Percentiles rank a stretch among this genome's conserved stretches.
Evolutionary conservation across 2,113 vertebrate species (phyloP).

Genomic region (Solea solea): DNA sequence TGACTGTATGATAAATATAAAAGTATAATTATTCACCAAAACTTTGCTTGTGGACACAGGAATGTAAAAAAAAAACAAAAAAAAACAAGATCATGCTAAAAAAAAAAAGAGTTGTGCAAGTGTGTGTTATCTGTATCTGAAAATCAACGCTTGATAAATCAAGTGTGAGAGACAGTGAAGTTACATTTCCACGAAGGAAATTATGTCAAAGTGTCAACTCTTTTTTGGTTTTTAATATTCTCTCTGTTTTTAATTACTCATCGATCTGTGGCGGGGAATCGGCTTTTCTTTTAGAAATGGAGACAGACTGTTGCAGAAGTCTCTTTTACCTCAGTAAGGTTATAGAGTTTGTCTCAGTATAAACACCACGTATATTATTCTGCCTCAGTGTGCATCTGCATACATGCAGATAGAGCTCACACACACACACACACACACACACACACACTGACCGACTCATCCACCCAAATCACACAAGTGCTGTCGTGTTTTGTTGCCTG

Average conservation of each 20-base stretch:
- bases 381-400: conserved; percentile 11
- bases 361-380: not conserved
- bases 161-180: not conserved
- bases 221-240: not conserved
- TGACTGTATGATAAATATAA: too few relatives aligned
- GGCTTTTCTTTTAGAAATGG: not conserved
- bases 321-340: not conserved
- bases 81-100: too few relatives aligned
- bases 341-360: conserved; percentile 25
- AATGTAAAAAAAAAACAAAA: too few relatives aligned
- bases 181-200: not conserved
- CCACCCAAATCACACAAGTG: conserved; percentile 47
- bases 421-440: conserved; percentile 9
- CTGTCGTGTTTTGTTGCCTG: conserved; percentile 63
- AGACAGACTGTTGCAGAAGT: conserved; percentile 10
- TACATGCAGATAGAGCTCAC: conserved; percentile 5
- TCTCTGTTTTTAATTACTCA: not conserved
- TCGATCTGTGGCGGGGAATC: too few relatives aligned
- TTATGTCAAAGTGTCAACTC: too few relatives aligned
- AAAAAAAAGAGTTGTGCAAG: not conserved
- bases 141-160: not conserved
- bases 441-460: conserved; percentile 29
- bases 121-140: not conserved
- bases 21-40: too few relatives aligned
- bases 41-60: too few relatives aligned